Conservation (phyloP, 2,113 vertebrate genomes). For the Phalacrocorax carbo region DNA sequence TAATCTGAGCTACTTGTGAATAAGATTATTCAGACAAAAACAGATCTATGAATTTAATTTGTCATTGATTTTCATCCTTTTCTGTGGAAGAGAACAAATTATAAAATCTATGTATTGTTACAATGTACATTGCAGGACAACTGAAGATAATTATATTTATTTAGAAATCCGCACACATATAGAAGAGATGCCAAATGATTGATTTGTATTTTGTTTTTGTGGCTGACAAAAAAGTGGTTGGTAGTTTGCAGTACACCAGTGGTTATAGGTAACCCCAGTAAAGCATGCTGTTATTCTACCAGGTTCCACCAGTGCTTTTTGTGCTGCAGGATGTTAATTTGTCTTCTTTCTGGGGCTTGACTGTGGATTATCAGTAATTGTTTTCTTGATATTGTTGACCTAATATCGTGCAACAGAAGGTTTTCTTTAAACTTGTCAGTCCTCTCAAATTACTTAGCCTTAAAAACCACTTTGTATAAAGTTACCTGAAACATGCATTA, state of each 20-base stretch:
- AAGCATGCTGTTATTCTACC: not conserved
- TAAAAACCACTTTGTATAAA: not conserved
- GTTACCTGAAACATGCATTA: not conserved
- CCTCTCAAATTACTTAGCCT: not conserved
- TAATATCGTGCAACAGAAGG: not conserved
- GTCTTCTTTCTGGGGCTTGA: not conserved
- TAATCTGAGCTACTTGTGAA: not conserved
- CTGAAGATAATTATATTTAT: not conserved
- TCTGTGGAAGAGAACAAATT: not conserved
- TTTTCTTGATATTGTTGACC: not conserved
- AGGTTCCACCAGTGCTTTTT: not conserved
- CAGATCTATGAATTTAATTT: not conserved
- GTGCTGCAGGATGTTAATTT: not conserved
- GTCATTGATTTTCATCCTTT: not conserved
- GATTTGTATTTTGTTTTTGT: not conserved
- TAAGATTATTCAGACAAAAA: not conserved
- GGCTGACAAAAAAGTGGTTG: not conserved
- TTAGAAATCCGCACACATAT: not conserved
- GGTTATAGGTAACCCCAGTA: not conserved
- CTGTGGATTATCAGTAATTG: not conserved
- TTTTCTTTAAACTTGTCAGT: not conserved
- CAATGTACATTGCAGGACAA: not conserved
- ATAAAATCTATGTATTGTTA: not conserved
- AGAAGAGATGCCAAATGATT: not conserved
- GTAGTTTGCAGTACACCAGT: not conserved